A percentile compares a stretch with the other conserved stretches of the same genome.
These are phyloP conservation scores for Platyrinchus mystaceus DNA, from an alignment of 2,797 vertebrate species.

Conservation along the genomic window DNA sequence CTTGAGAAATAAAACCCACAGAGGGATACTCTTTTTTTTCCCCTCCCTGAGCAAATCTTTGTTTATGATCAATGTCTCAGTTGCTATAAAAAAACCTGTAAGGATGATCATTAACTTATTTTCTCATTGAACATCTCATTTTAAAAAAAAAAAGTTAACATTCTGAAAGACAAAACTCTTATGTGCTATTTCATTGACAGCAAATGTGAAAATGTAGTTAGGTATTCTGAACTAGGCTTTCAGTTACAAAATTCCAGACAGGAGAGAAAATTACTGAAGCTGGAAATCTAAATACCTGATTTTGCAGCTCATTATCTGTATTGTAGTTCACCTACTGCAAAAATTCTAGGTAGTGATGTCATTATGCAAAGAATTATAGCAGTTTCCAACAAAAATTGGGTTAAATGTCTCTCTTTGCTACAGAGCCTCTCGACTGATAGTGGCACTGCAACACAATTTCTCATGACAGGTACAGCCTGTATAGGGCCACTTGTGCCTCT, in stretches of 20 bases:
- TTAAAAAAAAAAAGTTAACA: not conserved
- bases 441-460: not conserved
- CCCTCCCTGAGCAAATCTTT: not conserved
- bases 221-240: not conserved
- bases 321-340: not conserved
- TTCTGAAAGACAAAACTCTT: not conserved
- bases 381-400: not conserved
- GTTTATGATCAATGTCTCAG: not conserved
- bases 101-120: not conserved
- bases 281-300: not conserved
- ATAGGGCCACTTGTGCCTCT: not conserved
- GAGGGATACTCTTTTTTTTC: not conserved
- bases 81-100: not conserved
- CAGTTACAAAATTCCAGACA: not conserved
- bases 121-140: not conserved
- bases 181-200: not conserved
- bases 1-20: not conserved
- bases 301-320: not conserved
- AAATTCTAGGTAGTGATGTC: not conserved
- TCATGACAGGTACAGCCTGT: not conserved
- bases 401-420: not conserved
- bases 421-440: not conserved
- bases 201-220: not conserved
- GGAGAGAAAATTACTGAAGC: not conserved
- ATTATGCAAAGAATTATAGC: not conserved